Percentiles rank a stretch among this genome's conserved stretches.
Evolutionary conservation across 2,888 invertebrate species (phyloP).

Genomic region (Chrysina gloriosa): DNA sequence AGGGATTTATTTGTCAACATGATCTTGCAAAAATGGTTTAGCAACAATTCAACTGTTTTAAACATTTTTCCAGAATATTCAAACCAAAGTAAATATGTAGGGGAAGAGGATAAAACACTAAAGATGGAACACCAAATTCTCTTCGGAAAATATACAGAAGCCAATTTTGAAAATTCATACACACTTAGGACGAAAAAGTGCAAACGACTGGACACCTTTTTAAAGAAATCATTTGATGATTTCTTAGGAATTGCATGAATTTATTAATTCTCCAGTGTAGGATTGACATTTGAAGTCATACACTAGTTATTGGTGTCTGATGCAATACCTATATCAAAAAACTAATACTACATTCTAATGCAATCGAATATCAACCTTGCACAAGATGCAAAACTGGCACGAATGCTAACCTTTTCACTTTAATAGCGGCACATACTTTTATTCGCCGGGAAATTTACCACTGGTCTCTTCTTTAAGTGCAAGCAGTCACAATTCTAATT

Average conservation of each 20-base stretch:
- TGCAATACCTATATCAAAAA: conserved; percentile 1
- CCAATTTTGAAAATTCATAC: no score
- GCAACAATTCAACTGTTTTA: no score
- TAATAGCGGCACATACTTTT: neutral
- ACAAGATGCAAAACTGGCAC: conserved; percentile 5
- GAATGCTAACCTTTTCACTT: conserved; percentile 2
- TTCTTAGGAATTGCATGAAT: neutral
- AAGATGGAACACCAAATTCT: no score
- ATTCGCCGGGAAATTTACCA: neutral
- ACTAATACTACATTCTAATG: conserved; percentile 1
- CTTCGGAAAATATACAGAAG: no score
- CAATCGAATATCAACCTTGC: conserved; percentile 4
- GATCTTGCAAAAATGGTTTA: no score
- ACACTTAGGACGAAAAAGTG: no score
- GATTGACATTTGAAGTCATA: no score
- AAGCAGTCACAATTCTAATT: neutral
- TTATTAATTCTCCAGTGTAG: neutral
- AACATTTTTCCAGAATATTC: no score
- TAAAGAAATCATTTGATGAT: neutral
- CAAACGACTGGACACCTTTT: no score
- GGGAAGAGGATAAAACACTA: no score
- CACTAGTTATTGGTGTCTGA: neutral
- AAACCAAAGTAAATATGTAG: no score
- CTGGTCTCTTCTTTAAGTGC: conserved; percentile 4
- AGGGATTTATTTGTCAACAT: no score